phyloP scores from a whole-genome alignment of 1,140 invertebrate genomes.

The Cylas formicarius region DNA sequence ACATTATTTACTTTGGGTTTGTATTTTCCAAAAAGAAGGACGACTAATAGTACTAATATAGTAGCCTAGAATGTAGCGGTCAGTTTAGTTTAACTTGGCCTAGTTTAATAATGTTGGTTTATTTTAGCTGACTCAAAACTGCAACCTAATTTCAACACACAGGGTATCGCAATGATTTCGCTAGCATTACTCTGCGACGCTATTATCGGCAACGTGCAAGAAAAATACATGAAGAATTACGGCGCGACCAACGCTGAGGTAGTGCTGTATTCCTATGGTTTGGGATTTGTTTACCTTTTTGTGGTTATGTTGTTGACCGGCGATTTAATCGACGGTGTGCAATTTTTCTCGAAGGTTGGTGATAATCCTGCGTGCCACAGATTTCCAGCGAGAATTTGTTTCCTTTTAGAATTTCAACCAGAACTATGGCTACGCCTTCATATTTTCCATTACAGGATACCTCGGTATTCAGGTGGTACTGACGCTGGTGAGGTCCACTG shows the following conservation, averaged over 20 bases:
- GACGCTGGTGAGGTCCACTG: slow-evolving; percentile 75
- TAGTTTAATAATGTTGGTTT: background rate
- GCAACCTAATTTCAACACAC: slow-evolving; percentile 77
- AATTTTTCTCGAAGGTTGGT: slow-evolving; percentile 70
- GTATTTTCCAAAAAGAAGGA: slow-evolving; percentile 22
- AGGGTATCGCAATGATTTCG: slow-evolving; percentile 81
- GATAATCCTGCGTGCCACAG: slow-evolving; percentile 1
- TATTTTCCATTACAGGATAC: slow-evolving; percentile 86
- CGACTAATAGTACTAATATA: background rate
- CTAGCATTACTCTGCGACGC: slow-evolving; percentile 86
- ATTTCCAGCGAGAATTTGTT: slow-evolving; percentile 10
- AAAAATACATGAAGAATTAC: slow-evolving; percentile 83
- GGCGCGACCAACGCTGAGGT: slow-evolving; percentile 83
- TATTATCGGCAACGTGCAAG: slow-evolving; percentile 92
- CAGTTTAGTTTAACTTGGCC: background rate
- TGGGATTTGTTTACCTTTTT: slow-evolving; percentile 81
- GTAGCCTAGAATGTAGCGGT: no score
- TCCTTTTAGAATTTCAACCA: slow-evolving; percentile 58
- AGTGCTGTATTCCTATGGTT: slow-evolving; percentile 86
- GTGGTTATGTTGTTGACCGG: slow-evolving; percentile 67
- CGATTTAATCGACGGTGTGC: slow-evolving; percentile 64
- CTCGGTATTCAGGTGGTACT: slow-evolving; percentile 88
- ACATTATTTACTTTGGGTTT: slow-evolving; percentile 76
- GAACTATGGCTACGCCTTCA: slow-evolving; percentile 77
- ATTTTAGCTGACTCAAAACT: slow-evolving; percentile 80